Evolutionary conservation across 2,113 vertebrate genomes (phyloP).

Genomic region (Tetraodon nigroviridis): DNA sequence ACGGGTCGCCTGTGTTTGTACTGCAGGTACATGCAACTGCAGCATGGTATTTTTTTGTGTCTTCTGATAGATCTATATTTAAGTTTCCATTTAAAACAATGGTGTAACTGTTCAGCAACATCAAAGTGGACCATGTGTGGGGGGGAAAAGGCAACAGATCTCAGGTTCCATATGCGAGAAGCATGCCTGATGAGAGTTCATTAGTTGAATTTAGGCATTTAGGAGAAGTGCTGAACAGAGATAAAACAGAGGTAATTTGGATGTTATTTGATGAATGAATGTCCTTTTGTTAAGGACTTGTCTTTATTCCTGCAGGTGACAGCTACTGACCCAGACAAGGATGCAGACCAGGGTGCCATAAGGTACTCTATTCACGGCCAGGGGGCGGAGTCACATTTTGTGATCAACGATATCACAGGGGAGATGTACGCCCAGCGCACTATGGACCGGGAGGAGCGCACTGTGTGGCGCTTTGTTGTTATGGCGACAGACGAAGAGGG

Average conservation of each 20-base stretch:
- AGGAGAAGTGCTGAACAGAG: constrained; percentile 36
- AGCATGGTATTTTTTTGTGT: neutral
- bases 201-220: constrained; percentile 44
- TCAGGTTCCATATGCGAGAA: constrained; percentile 20
- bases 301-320: constrained; percentile 76
- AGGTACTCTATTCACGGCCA: constrained; percentile 85
- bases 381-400: constrained; percentile 81
- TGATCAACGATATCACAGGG: constrained; percentile 84
- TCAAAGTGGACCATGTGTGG: constrained; percentile 4
- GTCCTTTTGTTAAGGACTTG: constrained; percentile 35
- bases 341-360: constrained; percentile 78
- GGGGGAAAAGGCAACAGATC: constrained; percentile 20
- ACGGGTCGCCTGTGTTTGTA: constrained; percentile 82
- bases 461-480: constrained; percentile 86
- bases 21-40: constrained; percentile 74
- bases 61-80: constrained; percentile 1
- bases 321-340: constrained; percentile 84
- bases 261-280: constrained; percentile 35
- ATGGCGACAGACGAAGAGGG: constrained; percentile 86
- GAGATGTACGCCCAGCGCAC: constrained; percentile 82
- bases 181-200: constrained; percentile 38
- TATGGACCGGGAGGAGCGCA: constrained; percentile 81
- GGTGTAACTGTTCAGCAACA: too few species aligned
- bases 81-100: too few species aligned
- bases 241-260: constrained; percentile 42